Evolutionary conservation across 2,888 invertebrate genomes (phyloP).

Genomic region (Athrips mouffetella): DNA sequence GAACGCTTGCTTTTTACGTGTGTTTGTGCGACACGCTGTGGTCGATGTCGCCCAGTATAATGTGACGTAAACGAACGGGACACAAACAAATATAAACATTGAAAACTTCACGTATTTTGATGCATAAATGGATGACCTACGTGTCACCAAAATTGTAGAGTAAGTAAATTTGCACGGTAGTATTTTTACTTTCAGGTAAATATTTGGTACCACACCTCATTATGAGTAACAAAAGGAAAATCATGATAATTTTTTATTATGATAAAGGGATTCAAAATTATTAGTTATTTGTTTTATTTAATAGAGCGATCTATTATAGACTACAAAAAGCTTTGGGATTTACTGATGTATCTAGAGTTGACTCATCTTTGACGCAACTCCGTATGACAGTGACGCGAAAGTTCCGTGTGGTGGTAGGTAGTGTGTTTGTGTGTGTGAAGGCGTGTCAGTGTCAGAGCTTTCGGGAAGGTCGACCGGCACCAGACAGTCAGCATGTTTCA

Average conservation of each 20-base stretch:
- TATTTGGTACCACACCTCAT: no score
- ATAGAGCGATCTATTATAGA: no score
- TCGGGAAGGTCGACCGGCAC: constrained; percentile 35
- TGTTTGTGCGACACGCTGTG: constrained; percentile 31
- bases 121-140: not conserved
- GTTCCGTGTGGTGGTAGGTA: constrained; percentile 37
- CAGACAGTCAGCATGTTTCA: constrained; percentile 7
- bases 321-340: not conserved
- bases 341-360: constrained; percentile 10
- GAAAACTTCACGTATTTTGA: not conserved
- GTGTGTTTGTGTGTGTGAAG: constrained; percentile 34
- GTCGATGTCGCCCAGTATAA: constrained; percentile 15
- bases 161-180: no score
- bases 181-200: no score
- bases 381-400: constrained; percentile 39
- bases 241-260: no score
- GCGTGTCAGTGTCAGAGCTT: constrained; percentile 48
- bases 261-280: no score
- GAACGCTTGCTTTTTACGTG: constrained; percentile 33
- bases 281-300: no score
- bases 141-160: no score
- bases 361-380: constrained; percentile 33
- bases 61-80: constrained; percentile 19
- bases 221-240: no score
- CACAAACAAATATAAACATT: not conserved